phyloP scores from a whole-genome alignment of 2,888 invertebrate genomes.

The Mythimna albipuncta region DNA sequence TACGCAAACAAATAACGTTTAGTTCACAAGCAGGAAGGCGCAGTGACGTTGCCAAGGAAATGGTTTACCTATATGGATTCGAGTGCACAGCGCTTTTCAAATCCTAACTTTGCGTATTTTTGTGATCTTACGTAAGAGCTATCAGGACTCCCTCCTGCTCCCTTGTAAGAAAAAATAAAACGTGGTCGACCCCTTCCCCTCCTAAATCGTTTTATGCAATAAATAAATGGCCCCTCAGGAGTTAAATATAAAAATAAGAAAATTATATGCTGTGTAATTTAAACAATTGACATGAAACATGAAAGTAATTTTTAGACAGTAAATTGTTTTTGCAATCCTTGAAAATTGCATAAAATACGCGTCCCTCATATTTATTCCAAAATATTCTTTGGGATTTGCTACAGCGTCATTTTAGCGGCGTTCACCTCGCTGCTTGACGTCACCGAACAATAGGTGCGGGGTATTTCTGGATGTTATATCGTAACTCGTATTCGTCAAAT shows the following conservation, averaged over 20 bases:
- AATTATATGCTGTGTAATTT: conserved; percentile 8
- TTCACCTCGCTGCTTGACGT: conserved; percentile 70
- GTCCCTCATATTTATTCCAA: conserved; percentile 15
- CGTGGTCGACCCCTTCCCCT: no score
- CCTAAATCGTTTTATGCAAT: no score
- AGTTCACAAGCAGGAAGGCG: no score
- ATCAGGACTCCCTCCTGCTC: no score
- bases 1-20: no score
- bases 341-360: conserved; percentile 7
- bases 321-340: conserved; percentile 3
- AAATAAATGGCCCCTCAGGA: no score
- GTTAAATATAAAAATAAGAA: background rate
- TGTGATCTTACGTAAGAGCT: no score
- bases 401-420: conserved; percentile 64
- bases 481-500: conserved; percentile 69
- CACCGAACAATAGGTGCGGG: conserved; percentile 77
- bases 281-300: conserved; percentile 25
- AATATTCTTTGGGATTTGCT: conserved; percentile 14
- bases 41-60: no score
- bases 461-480: conserved; percentile 73
- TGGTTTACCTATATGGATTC: no score
- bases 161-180: no score
- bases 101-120: no score
- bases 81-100: no score
- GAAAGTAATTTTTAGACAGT: conserved; percentile 8